Base-by-base conservation (phyloP, 2,888 invertebrate genomes). In the Alviniconcha strummeri region DNA sequence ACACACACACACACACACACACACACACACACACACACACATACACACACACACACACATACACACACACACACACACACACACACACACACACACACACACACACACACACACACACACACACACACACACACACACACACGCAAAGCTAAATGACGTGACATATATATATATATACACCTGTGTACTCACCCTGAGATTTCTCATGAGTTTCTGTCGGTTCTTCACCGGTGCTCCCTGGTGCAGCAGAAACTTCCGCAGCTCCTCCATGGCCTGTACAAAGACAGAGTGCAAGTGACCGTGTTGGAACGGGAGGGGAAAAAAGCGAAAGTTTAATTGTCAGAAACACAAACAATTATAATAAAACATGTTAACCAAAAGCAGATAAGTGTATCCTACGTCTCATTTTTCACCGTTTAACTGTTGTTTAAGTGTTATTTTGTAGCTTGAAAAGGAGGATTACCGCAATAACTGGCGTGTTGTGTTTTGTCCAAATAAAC, bases 161-260 rank as follows among this genome's bases (percentile, higher is more conserved):
- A 5, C 0, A n/a, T 4, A 76, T 9, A 76, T 11, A 76, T 0
- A 60, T 75, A 69, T 15, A 57, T 5, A 79, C 56, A 75, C 5
- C 57, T 55, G 6, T n/a, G 57, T 11, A 80, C 90, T 86, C 87
- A 93, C 93, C 90, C 93, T 88, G 15, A 94, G 89, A 87, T 94
- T 94, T 80, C 94, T 88, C 93, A 94, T 92, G 60, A 94, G 90
- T 84, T 94, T 94, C 87, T 94, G 94, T 85, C 93, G 88, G 80
- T 92, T 90, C 86, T 94, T 94, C 83, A 89, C 90, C 4, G 93
- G 92, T 7, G 88, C 84, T 9, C 90, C 90, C 36, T 90, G 88
- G 8, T 92, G 88, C 77, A 92, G 88, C 91, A 93, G 91, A 85
- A 93, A 94, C 78, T 91, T 88, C 75, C 90, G 87, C 74, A 94